Evolutionary conservation across 2,888 invertebrate species (phyloP), one percentile per base, ranked within the genome.

Genomic region (Nomada ferruginata): DNA sequence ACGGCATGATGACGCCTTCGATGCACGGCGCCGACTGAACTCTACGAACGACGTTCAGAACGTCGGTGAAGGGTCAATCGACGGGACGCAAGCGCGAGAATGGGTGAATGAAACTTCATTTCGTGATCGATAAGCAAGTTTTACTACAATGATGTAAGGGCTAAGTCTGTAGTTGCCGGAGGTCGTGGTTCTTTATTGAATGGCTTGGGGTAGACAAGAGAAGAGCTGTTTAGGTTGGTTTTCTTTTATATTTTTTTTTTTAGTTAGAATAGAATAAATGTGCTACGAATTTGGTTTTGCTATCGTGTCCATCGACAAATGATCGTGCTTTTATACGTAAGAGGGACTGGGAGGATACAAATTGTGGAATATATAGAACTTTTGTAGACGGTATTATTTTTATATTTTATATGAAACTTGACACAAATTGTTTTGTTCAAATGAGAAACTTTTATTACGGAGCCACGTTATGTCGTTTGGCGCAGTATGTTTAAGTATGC

Each of bases 401-500:
- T 36, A 47, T 47, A 47, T 47, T 47, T 11, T 47, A 13, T 15
- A 15, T 15, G 15, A 47, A 47, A 47, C 13, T 47, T 47, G 11
- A 47, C 11, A 47, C 47, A 47, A 47, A 47, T 47, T 36, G 7
- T 36, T 47, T 15, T 15, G 47, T 47, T 47, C 47, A 15, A 47
- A 47, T 47, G 47, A 13, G 47, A 47, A 47, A 10, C 2, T 47
- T 47, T 47, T 36, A 50, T 11, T 7, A 9, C 5, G 4, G 13
- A 13, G 13, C 9, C 11, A 2, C 4, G 15, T 79, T 23, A 81
- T 9, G 59, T 61, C 11, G 50, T 44, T 50, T 82, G 70, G 2
- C 76, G 73, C 0, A 87, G 53, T 5, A 70, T 55, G 55, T 85
- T 88, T 23, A 87, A 29, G 23, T 87, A 81, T 4, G 79, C 69